A percentile compares a stretch with the other conserved stretches of the same genome.
These are phyloP conservation scores for Pygoscelis adeliae DNA, from an alignment of 2,113 vertebrate species.

Conservation along the genomic window DNA sequence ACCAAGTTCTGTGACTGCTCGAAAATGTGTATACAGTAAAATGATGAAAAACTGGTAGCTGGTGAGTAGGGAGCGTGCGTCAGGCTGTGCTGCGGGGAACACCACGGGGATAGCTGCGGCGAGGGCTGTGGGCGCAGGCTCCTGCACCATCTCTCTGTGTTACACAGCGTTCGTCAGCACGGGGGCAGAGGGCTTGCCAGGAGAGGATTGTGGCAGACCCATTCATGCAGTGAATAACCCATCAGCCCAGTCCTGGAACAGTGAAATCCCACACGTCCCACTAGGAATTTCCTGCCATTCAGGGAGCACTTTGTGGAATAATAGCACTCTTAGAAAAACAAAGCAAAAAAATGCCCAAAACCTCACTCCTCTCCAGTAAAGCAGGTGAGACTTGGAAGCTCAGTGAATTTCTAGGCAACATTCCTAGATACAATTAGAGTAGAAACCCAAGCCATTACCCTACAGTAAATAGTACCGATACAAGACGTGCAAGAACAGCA, in stretches of 20 bases:
- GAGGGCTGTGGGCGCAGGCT: neutral
- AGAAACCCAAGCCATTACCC: neutral
- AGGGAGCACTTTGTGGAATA: neutral
- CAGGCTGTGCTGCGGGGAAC: neutral
- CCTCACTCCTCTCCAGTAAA: neutral
- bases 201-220: neutral
- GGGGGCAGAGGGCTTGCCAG: neutral
- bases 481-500: neutral
- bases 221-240: neutral
- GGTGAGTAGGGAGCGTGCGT: neutral
- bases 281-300: neutral
- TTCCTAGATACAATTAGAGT: neutral
- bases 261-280: neutral
- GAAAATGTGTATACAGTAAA: neutral
- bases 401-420: neutral
- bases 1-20: neutral
- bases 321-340: neutral
- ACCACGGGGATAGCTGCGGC: fast-evolving
- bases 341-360: neutral
- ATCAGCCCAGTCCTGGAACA: neutral
- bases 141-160: neutral
- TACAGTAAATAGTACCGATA: neutral
- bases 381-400: neutral
- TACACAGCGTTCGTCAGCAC: fast-evolving
- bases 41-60: neutral